Percentiles rank a stretch among this genome's conserved stretches.
These are phyloP conservation scores for Xenopus petersii DNA, from an alignment of 2,797 vertebrate species.

Conservation along the genomic window DNA sequence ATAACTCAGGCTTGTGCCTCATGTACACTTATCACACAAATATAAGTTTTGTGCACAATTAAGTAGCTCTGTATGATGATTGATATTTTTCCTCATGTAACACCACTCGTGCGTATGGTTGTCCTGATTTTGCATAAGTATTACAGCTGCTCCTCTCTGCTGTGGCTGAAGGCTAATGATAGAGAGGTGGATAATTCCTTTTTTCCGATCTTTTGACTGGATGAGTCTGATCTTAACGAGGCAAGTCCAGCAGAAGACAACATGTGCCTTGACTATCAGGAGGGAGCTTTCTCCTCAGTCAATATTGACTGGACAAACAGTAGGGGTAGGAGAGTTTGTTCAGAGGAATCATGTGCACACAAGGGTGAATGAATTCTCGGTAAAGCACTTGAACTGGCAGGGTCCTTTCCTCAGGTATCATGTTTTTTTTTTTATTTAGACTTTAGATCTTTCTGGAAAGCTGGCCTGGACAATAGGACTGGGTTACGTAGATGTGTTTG, in stretches of 20 bases:
- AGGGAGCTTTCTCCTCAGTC: slow-evolving; percentile 82
- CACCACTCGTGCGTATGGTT: no score
- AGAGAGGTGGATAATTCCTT: neutral
- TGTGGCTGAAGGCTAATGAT: neutral
- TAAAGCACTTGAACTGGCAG: slow-evolving; percentile 71
- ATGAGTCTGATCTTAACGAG: slow-evolving; percentile 9
- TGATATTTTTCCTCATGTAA: no score
- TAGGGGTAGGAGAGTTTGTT: slow-evolving; percentile 75
- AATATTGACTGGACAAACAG: slow-evolving; percentile 91
- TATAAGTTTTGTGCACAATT: no score
- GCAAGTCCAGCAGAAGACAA: slow-evolving; percentile 65
- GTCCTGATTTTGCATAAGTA: no score
- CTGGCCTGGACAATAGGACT: no score
- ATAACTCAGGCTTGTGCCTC: no score
- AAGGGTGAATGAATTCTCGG: slow-evolving; percentile 74
- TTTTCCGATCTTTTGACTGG: neutral
- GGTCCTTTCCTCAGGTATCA: slow-evolving; percentile 65
- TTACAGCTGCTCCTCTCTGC: no score
- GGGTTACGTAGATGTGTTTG: no score
- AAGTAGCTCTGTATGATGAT: no score
- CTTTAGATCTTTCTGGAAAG: no score
- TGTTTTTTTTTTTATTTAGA: neutral
- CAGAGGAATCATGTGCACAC: slow-evolving; percentile 73
- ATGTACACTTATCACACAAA: no score
- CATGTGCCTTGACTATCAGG: slow-evolving; percentile 72